A percentile compares a stretch with the other conserved stretches of the same genome.
Evolutionary conservation across 1,140 invertebrate species (phyloP).

Genomic region (Penaeus vannamei): DNA sequence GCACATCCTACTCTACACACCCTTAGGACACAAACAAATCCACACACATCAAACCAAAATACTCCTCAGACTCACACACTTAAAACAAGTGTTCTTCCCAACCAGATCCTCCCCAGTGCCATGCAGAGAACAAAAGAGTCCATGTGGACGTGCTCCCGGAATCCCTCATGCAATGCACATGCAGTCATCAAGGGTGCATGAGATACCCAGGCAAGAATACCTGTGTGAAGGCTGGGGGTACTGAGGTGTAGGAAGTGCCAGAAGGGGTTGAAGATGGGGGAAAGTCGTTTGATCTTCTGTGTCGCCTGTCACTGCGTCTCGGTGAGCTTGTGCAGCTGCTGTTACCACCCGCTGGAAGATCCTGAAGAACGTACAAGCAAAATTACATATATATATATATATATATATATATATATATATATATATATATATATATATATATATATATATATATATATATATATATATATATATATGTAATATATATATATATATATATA

Average conservation of each 20-base stretch:
- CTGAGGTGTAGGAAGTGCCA: constrained; percentile 20
- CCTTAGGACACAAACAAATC: background rate
- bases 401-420: background rate
- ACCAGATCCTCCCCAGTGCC: background rate
- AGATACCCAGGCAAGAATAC: constrained; percentile 24
- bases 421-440: background rate
- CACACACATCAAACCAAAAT: background rate
- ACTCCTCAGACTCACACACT: background rate
- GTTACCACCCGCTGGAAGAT: constrained; percentile 45
- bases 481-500: background rate
- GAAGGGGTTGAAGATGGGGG: background rate
- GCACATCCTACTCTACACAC: background rate
- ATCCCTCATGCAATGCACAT: background rate
- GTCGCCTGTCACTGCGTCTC: constrained; percentile 34
- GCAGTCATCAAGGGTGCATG: background rate
- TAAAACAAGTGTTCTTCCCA: background rate
- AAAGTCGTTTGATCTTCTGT: constrained; percentile 28
- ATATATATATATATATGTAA: background rate
- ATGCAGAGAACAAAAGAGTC: background rate
- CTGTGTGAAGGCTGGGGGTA: constrained; percentile 45
- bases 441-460: background rate
- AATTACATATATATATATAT: background rate
- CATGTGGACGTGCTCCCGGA: background rate
- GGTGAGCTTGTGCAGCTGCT: constrained; percentile 58
- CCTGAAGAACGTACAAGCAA: background rate